Conservation (phyloP, 2,113 vertebrate species). For the Cephalopterus ornatus region DNA sequence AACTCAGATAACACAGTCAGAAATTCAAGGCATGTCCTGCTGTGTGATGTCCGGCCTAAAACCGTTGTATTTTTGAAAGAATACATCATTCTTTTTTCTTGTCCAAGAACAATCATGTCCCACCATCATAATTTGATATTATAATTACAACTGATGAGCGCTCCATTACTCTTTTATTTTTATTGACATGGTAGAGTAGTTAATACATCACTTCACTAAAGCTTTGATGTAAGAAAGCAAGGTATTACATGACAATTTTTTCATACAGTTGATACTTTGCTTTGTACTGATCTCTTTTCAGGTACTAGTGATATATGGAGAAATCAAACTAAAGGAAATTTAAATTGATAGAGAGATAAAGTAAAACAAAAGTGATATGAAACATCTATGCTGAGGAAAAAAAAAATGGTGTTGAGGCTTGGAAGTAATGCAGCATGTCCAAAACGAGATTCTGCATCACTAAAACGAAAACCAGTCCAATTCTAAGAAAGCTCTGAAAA, state of each 20-base stretch:
- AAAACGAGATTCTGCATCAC: not conserved
- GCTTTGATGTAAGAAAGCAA: not conserved
- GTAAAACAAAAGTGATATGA: not conserved
- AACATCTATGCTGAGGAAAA: not conserved
- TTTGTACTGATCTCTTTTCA: not conserved
- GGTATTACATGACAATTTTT: not conserved
- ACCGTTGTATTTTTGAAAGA: not conserved
- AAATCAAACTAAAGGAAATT: not conserved
- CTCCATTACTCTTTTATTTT: not conserved
- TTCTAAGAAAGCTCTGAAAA: not conserved
- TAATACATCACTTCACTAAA: not conserved
- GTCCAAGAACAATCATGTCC: not conserved
- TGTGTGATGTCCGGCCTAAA: not conserved
- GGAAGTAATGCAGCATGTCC: not conserved
- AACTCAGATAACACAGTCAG: not conserved
- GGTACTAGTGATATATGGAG: not conserved
- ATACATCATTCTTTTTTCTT: not conserved
- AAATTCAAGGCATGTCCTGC: not conserved
- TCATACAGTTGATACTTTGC: not conserved
- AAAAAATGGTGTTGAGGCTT: not conserved
- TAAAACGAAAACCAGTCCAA: not conserved
- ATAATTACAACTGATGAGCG: not conserved
- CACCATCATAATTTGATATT: not conserved
- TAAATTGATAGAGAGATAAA: not conserved
- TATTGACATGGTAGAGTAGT: not conserved